These are phyloP conservation scores for Eulemur albifrons DNA, from an alignment of 2,797 vertebrate species.

Conservation along the genomic window DNA sequence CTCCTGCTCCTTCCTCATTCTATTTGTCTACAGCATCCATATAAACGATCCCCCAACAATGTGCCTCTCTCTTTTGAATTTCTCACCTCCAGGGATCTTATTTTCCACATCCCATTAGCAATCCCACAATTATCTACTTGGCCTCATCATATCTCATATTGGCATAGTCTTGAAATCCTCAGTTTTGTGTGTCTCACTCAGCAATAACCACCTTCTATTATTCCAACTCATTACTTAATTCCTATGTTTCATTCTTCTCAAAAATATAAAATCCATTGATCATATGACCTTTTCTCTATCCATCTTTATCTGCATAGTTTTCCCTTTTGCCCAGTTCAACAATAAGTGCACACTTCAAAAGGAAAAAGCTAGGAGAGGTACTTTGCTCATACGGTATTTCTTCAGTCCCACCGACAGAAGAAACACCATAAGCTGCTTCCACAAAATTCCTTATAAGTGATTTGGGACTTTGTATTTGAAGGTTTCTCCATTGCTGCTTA, in stretches of 20 bases:
- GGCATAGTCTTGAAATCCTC: neutral
- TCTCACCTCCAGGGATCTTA: neutral
- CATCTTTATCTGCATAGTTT: neutral
- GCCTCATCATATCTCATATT: neutral
- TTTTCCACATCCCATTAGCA: neutral
- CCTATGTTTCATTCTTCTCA: neutral
- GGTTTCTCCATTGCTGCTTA: neutral
- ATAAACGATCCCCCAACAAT: neutral
- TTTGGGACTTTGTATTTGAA: neutral
- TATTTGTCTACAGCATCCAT: neutral
- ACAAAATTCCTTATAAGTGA: neutral
- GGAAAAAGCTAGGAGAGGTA: neutral
- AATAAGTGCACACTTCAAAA: neutral
- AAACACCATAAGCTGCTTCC: neutral
- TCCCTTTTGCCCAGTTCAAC: neutral
- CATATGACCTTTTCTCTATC: neutral
- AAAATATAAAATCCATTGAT: neutral
- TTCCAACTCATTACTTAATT: neutral
- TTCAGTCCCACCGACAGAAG: neutral
- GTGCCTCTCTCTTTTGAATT: neutral
- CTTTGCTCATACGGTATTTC: rapidly evolving
- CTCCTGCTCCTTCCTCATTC: neutral
- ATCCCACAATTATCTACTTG: neutral
- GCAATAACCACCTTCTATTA: neutral
- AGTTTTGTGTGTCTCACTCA: neutral